Conservation (phyloP, 2,888 invertebrate genomes). For the Thymelicus lineola region DNA sequence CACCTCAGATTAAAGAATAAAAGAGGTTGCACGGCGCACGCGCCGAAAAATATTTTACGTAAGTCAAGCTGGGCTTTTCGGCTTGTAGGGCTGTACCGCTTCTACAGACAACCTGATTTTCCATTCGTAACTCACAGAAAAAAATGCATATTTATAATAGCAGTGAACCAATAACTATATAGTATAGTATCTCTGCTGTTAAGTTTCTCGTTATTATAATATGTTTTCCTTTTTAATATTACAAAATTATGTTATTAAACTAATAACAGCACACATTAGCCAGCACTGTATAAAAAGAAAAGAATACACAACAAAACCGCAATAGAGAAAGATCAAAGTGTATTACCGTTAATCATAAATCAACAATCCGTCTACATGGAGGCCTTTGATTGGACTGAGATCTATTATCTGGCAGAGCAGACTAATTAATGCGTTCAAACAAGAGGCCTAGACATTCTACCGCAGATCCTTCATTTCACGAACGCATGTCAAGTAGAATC, state of each 20-base stretch:
- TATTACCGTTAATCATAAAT: conserved; percentile 36
- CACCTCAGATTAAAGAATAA: too few species aligned
- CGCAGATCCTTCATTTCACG: conserved; percentile 11
- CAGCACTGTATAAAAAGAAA: conserved; percentile 2
- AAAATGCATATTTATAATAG: too few species aligned
- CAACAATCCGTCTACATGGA: conserved; percentile 34
- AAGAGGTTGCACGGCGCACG: too few species aligned
- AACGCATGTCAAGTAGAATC: conserved; percentile 1
- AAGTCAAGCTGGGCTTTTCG: too few species aligned
- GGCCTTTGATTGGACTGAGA: conserved; percentile 36
- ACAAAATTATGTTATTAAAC: not conserved
- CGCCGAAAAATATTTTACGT: too few species aligned
- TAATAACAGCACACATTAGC: not conserved
- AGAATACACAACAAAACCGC: conserved; percentile 21
- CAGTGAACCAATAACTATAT: too few species aligned
- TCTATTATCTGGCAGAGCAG: conserved; percentile 37
- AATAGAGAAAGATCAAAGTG: conserved; percentile 35
- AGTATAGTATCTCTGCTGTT: too few species aligned
- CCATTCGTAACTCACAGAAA: too few species aligned
- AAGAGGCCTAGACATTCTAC: conserved; percentile 33
- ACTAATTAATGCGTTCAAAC: conserved; percentile 37
- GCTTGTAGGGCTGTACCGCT: too few species aligned
- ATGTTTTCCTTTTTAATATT: not conserved
- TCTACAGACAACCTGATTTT: too few species aligned
- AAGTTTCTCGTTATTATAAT: not conserved